phyloP scores from a whole-genome alignment of 2,797 vertebrate genomes.

The Euthynnus affinis region DNA sequence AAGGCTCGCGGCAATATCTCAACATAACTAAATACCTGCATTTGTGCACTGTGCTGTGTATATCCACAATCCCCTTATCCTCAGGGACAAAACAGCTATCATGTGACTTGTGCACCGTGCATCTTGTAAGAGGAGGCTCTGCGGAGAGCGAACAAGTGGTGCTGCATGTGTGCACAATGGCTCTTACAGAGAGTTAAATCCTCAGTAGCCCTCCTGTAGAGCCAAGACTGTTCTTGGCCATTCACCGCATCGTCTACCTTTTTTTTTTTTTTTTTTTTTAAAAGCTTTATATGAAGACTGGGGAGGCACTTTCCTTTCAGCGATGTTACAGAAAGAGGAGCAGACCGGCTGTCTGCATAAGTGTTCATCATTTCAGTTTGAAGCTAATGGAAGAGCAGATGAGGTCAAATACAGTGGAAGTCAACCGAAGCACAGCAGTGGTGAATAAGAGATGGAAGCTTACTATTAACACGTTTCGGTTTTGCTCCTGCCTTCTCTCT shows the following conservation, averaged over 20 bases:
- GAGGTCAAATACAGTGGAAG: constrained; percentile 64
- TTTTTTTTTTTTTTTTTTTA: constrained; percentile 10
- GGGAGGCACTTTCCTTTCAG: constrained; percentile 35
- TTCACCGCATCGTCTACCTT: constrained; percentile 13
- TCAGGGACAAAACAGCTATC: constrained; percentile 57
- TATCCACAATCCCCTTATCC: constrained; percentile 53
- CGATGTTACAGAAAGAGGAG: constrained; percentile 39
- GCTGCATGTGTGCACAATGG: constrained; percentile 53
- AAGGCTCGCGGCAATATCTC: constrained; percentile 47
- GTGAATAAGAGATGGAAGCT: constrained; percentile 60
- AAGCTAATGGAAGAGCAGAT: constrained; percentile 59
- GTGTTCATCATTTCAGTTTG: constrained; percentile 43
- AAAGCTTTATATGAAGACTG: constrained; percentile 13
- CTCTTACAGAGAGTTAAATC: constrained; percentile 56
- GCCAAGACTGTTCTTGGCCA: constrained; percentile 20
- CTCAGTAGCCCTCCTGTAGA: constrained; percentile 34
- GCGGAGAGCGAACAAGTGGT: constrained; percentile 50
- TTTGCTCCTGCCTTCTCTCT: constrained; percentile 43
- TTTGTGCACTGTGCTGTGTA: constrained; percentile 34
- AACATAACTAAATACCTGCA: constrained; percentile 63
- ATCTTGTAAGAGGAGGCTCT: constrained; percentile 61
- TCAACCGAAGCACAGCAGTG: constrained; percentile 33
- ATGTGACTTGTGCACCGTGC: constrained; percentile 49
- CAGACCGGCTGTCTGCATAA: constrained; percentile 43
- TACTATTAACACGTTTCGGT: constrained; percentile 59